Evolutionary conservation across 2,113 vertebrate genomes (phyloP), one percentile per base, ranked within the genome.

Genomic region (Ochotona curzoniae): DNA sequence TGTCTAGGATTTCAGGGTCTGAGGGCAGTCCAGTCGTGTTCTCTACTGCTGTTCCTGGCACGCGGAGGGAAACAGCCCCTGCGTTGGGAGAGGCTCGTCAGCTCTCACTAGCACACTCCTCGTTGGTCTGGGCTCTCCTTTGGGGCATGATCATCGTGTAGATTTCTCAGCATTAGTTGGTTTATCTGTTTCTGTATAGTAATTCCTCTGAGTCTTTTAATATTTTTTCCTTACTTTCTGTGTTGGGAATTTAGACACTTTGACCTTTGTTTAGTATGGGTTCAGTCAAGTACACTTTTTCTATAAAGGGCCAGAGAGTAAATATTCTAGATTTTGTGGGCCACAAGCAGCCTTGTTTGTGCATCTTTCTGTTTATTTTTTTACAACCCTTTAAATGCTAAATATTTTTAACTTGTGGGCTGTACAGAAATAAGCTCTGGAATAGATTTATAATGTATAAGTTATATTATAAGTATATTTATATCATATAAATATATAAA

Each of bases 251-350:
- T 83, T n/a, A 74, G 51, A 63, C 67, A 93, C 83, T 94, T 83
- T 21, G 93, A 66, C 35, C 26, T 89, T 92, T 30, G 70, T 47
- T 88, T 89, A 63, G 54, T 32, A 7, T n/a, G 63, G 26, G 23
- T n/a, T 70, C 67, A 23, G 63, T 54, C 51, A 81, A 67, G 25
- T 13, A 83, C 75, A 70, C 26, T 71, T 88, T 90, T 94, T 66
- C 51, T 88, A 44, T 75, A 81, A 90, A 80, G 87, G 76, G 74
- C 9, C 51, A 93, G 47, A 69, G 25, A 91, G 69, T 81, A 86
- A 93, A 89, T 81, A 93, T 93, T 93, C 89, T 94, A 82, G 80
- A 69, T 25, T 85, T 91, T 89, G 54, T 91, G n/a, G 49, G 30
- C 21, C 64, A 71, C 63, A 79, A 23, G 64, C 63, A 89, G 35